These are phyloP conservation scores for Heptranchias perlo DNA, from an alignment of 2,113 vertebrate species.

Conservation along the genomic window DNA sequence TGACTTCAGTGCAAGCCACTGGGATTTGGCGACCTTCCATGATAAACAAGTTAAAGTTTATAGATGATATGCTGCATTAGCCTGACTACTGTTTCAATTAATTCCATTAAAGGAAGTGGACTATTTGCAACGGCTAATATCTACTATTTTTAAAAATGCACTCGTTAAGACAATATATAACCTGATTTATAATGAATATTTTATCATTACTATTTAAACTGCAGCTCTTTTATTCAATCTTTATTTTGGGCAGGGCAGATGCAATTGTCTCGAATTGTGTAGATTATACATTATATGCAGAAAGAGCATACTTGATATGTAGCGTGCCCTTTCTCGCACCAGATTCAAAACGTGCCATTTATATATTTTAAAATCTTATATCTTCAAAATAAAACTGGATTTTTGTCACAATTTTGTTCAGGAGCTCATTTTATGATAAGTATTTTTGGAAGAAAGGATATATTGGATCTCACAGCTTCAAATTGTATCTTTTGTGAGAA, in stretches of 20 bases:
- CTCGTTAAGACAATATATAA: not conserved
- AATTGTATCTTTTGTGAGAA: not conserved
- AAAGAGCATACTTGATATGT: not conserved
- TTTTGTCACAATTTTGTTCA: not conserved
- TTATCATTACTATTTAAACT: not conserved
- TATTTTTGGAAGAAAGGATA: not conserved
- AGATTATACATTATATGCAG: not conserved
- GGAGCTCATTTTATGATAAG: too few species aligned
- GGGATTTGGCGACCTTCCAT: not conserved
- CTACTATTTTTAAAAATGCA: not conserved
- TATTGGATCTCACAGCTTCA: not conserved
- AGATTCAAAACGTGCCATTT: not conserved
- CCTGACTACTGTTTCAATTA: not conserved
- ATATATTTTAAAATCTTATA: not conserved
- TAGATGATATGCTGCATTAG: not conserved
- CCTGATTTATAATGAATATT: not conserved
- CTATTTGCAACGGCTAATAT: not conserved
- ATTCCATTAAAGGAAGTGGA: not conserved
- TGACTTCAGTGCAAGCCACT: not conserved
- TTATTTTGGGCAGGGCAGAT: not conserved
- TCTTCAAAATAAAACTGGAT: not conserved
- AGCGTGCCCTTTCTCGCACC: not conserved
- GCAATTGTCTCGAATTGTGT: not conserved
- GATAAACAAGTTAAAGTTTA: not conserved
- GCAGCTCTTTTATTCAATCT: not conserved